A percentile compares a stretch with the other conserved stretches of the same genome.
Evolutionary conservation across 2,113 vertebrate species (phyloP).

Genomic region (Archilochus colubris): DNA sequence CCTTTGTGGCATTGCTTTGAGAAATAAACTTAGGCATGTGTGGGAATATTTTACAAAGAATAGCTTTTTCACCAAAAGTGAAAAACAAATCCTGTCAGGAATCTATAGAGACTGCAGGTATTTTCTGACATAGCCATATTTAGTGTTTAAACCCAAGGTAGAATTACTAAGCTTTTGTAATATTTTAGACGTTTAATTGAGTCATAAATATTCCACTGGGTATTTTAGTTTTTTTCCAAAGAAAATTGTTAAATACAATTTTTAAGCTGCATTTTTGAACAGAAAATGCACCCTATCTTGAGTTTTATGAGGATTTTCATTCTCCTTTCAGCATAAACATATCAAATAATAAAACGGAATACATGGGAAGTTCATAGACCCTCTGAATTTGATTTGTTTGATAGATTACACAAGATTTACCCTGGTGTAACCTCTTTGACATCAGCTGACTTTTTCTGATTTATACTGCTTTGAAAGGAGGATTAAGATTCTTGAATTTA

Average conservation of each 20-base stretch:
- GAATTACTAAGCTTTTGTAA: conserved; percentile 42
- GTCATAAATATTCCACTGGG: conserved; percentile 47
- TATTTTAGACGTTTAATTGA: conserved; percentile 61
- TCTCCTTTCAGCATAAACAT: neutral
- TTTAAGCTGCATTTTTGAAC: conserved; percentile 20
- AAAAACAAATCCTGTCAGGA: conserved; percentile 76
- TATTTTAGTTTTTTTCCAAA: conserved; percentile 50
- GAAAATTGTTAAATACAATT: conserved; percentile 1
- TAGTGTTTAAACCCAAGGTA: conserved; percentile 54
- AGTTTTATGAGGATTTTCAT: neutral
- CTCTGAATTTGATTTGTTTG: neutral
- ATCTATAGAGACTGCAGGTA: conserved; percentile 66
- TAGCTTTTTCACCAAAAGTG: conserved; percentile 75
- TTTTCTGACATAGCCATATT: conserved; percentile 54
- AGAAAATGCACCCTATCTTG: neutral
- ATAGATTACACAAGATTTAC: neutral
- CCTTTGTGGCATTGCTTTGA: conserved; percentile 81
- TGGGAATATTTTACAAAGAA: conserved; percentile 85
- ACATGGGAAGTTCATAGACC: neutral
- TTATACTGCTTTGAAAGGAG: conserved; percentile 18
- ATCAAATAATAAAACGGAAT: neutral
- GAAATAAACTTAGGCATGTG: conserved; percentile 83
- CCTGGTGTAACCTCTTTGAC: neutral
- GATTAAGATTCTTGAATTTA: conserved; percentile 52
- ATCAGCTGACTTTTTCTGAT: conserved; percentile 19